Base-by-base conservation (phyloP, 2,113 vertebrate genomes). In the Sclerurus mexicanus region DNA sequence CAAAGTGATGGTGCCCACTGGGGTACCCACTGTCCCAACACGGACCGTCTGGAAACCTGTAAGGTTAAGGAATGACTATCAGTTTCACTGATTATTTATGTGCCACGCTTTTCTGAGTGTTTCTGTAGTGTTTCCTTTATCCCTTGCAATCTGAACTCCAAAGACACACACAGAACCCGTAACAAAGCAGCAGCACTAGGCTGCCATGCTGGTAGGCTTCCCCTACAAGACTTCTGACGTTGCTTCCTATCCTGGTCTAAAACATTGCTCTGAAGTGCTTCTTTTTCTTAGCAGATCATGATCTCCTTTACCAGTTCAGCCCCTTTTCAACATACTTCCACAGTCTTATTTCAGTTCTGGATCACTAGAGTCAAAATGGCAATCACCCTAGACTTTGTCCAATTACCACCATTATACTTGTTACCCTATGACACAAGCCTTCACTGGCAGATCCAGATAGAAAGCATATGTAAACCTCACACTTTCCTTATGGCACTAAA, bases 31-130 rank as follows among this genome's bases (percentile, higher is more conserved):
- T 37, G 99, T 98, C 25, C 99, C 99, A 67, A 99, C 99, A 52
- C 99, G 99, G 74, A 99, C 99, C 28, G 99, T 99, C 96, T 99
- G 99, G 95, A 99, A 99, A 85, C 99, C 99, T 99, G 14, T 25
- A 47, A 79, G 75, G 49, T 93, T 90, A 96, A 96, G 59, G 63
- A 89, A 68, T 23, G 9, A 56, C 86, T 82, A 93, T 86, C 56
- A 91, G 66, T 73, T 81, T 84, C 44, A 75, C 24, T 40, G 17
- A 46, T 91, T 39, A 69, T 63, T 85, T 85, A 55, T 35, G 28
- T 64, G 75, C 22, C 15, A 19, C 37, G 33, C 63, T 81, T 16
- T 75, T 77, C 55, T 74, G 42, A 80, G 40, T 88, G 60, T 86
- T 88, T 80, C 52, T 62, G 15, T 4, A 59, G 20, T 12, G 15